phyloP scores from a whole-genome alignment of 2,797 vertebrate species.

The Erethizon dorsatum region DNA sequence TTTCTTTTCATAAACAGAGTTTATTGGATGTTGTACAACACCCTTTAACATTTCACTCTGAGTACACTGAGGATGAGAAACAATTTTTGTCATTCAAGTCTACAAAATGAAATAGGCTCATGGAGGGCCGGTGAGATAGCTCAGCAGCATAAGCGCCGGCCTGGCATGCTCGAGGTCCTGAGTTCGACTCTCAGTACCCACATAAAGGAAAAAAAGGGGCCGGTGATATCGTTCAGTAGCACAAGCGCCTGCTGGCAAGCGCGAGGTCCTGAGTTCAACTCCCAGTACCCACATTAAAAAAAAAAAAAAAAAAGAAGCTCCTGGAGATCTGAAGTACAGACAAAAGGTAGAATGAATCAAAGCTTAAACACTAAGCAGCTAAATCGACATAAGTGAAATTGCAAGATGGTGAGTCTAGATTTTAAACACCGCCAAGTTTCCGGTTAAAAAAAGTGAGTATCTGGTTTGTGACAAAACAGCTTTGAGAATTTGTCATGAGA shows the following conservation, averaged over 20 bases:
- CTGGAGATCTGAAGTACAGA: constrained; percentile 89
- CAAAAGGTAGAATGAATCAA: constrained; percentile 89
- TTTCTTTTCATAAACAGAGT: constrained; percentile 85
- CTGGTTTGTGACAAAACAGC: constrained; percentile 87
- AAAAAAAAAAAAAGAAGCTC: no score
- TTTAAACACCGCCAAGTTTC: constrained; percentile 90
- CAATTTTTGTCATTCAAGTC: constrained; percentile 90
- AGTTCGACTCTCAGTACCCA: no score
- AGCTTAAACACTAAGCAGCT: constrained; percentile 94
- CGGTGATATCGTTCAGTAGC: no score
- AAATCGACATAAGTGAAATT: constrained; percentile 90
- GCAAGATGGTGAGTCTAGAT: constrained; percentile 88
- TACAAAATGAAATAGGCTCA: constrained; percentile 91
- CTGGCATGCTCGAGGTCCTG: no score
- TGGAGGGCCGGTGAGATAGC: no score
- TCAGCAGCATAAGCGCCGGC: no score
- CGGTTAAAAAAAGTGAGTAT: constrained; percentile 84
- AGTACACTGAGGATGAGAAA: constrained; percentile 90
- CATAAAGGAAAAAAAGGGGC: no score
- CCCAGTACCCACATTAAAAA: no score
- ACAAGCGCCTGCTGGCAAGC: no score
- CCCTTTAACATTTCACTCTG: constrained; percentile 91
- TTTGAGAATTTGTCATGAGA: constrained; percentile 84
- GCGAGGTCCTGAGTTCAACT: no score
- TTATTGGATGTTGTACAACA: constrained; percentile 92